Evolutionary conservation across 2,797 vertebrate species (phyloP), one percentile per base, ranked within the genome.

Genomic region (Tragelaphus oryx): DNA sequence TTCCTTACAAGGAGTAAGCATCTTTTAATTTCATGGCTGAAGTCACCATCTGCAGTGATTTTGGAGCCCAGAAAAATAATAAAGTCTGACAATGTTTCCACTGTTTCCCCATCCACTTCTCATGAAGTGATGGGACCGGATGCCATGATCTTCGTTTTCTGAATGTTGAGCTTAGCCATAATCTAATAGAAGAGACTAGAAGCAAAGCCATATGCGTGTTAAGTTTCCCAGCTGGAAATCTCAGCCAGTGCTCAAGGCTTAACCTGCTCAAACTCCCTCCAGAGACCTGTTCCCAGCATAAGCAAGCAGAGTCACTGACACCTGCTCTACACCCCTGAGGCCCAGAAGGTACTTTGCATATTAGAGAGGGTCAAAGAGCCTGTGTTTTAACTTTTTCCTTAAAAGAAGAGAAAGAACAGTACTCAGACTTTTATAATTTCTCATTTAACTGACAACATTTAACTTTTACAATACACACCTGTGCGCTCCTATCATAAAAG

Each of bases 351-450:
- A 8, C 10, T 44, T 14, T 75, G 65, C 18, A 6, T 41, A 18
- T 30, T 20, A 65, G 17, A 44, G 26, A 74, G 14, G 3, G 18
- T 0, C 0, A 26, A n/a, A 65, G 30, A 30, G 48, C 3, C 14
- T 46, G 1, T 13, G 10, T 30, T 90, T 71, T 48, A 44, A 60
- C 13, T 78, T 85, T n/a, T n/a, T 68, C 28, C 71, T 75, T 76
- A n/a, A 26, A 50, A 71, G 0, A 60, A 5, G 28, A 82, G 11
- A 30, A 62, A 52, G 30, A 22, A 33, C 4, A 6, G 4, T 48
- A 18, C 24, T 41, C 44, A 9, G 9, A 71, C 54, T 52, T 24
- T 17, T 0, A 50, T 20, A 76, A 57, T 52, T 91, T 46, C 48
- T 87, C 1, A 0, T 18, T 50, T 79, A 87, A 90, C 3, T 37